A percentile compares a stretch with the other conserved stretches of the same genome.
Conservation (phyloP, 2,888 invertebrate species). For the Drosophila rubida region DNA sequence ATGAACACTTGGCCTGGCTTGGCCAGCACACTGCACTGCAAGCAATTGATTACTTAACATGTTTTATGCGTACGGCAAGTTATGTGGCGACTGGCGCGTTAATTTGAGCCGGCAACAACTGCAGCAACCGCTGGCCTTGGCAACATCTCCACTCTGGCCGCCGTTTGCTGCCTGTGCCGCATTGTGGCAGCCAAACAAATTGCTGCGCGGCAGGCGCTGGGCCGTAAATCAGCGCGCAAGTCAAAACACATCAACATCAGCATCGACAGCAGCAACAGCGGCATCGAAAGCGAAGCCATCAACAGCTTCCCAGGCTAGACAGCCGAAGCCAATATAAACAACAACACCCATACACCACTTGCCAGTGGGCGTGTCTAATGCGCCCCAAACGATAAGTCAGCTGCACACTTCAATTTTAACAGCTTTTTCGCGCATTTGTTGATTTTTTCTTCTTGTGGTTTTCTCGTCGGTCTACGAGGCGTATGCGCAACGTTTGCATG, state of each 20-base stretch:
- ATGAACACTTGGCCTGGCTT: conserved; percentile 67
- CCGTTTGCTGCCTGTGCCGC: conserved; percentile 15
- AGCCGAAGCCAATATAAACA: conserved; percentile 14
- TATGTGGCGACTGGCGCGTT: conserved; percentile 78
- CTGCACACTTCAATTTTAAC: conserved; percentile 24
- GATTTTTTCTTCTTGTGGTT: background rate
- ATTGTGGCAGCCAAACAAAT: conserved; percentile 71
- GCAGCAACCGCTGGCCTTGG: conserved; percentile 36
- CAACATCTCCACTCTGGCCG: conserved; percentile 13
- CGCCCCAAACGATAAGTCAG: conserved; percentile 46
- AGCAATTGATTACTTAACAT: conserved; percentile 84
- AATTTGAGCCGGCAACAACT: conserved; percentile 57
- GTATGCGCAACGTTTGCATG: conserved; percentile 76
- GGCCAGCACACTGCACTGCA: conserved; percentile 39
- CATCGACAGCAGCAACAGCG: conserved; percentile 39
- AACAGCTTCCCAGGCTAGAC: conserved; percentile 47
- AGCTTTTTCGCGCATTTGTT: conserved; percentile 1
- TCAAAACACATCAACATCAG: conserved; percentile 74
- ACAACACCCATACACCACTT: conserved; percentile 35
- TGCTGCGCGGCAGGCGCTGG: conserved; percentile 72
- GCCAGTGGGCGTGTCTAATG: conserved; percentile 60
- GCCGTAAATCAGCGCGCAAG: conserved; percentile 75
- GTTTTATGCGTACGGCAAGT: conserved; percentile 79
- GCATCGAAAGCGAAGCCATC: conserved; percentile 27
- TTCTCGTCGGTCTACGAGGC: conserved; percentile 38